A percentile compares a stretch with the other conserved stretches of the same genome.
phyloP scores from a whole-genome alignment of 2,113 vertebrate species.

The Fulmarus glacialis region DNA sequence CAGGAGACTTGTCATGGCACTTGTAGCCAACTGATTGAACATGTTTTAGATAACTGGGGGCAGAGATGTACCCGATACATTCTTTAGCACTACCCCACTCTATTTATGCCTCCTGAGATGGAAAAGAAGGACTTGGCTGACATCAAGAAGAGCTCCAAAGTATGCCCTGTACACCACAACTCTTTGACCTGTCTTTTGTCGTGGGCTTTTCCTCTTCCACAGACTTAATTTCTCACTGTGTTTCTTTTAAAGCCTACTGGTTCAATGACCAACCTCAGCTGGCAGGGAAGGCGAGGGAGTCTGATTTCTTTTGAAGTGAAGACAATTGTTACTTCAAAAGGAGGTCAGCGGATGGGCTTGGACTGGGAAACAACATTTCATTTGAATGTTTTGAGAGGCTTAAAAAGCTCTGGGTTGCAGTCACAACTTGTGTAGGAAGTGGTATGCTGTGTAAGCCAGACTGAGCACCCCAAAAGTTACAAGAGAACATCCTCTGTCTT shows the following conservation, averaged over 20 bases:
- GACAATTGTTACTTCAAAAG: constrained; percentile 49
- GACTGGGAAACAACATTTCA: background rate
- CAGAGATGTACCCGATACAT: background rate
- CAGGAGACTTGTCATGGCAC: background rate
- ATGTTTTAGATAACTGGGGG: background rate
- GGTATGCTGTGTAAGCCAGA: background rate
- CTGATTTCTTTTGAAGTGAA: constrained; percentile 48
- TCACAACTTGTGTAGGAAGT: background rate
- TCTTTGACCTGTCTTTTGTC: background rate
- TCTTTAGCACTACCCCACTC: background rate
- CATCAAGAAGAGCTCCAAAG: background rate
- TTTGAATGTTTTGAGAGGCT: background rate
- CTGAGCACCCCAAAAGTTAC: background rate
- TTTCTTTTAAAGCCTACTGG: constrained; percentile 3
- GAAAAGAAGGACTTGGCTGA: background rate
- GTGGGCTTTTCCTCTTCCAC: background rate
- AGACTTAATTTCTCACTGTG: background rate
- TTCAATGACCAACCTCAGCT: background rate
- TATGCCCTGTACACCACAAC: background rate
- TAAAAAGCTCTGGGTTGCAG: background rate
- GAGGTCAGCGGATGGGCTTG: constrained; percentile 22
- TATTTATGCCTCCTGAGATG: background rate
- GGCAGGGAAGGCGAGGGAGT: constrained; percentile 21
- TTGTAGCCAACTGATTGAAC: background rate
- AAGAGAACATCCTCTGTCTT: background rate